Base-by-base conservation (phyloP, 1,140 invertebrate genomes). In the Hycleus phaleratus region DNA sequence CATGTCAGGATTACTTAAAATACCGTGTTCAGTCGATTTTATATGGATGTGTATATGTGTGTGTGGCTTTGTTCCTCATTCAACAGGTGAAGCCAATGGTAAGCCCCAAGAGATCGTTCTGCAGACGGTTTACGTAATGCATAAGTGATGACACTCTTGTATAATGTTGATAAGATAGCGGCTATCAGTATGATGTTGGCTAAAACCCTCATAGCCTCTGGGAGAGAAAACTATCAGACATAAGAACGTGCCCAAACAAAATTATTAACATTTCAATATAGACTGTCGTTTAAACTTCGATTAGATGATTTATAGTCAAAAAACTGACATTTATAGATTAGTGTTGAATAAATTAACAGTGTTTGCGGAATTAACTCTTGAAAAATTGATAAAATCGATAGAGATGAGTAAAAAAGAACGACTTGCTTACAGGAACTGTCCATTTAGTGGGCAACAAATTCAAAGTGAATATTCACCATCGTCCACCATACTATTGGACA, bases 21-120 rank as follows among this genome's bases (percentile, higher is more conserved):
- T 32, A 32, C 7, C 32, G 4, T 32, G 32, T 32, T 4, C 32
- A 32, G 40, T 44, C 50, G 40, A 18, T 44, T 9, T 40, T 45
- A 26, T 47, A 40, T 45, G n/a, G 32, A 45, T 32, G 32, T 4
- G 7, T 32, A 7, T 32, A 7, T 32, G 32, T 32, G 32, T 32
- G 32, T 32, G 43, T 55, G 46, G 53, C 44, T 55, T 55, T 55
- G 53, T 55, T 55, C 53, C 53, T 51, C 50, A 56, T 52, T 61
- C 60, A 61, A 61, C 60, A 61, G 60, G 60, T 61, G 60, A 61
- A 61, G 56, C 42, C 55, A 57, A 51, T 57, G 49, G 56, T 52
- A 52, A 46, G 46, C 60, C 60, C 50, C 60, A 24, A 40, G 60
- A 53, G 60, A 61, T 38, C 60, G 56, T 49, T 61, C 58, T 61